Conservation (phyloP, 2,888 invertebrate genomes). For the Luffia ferchaultella region DNA sequence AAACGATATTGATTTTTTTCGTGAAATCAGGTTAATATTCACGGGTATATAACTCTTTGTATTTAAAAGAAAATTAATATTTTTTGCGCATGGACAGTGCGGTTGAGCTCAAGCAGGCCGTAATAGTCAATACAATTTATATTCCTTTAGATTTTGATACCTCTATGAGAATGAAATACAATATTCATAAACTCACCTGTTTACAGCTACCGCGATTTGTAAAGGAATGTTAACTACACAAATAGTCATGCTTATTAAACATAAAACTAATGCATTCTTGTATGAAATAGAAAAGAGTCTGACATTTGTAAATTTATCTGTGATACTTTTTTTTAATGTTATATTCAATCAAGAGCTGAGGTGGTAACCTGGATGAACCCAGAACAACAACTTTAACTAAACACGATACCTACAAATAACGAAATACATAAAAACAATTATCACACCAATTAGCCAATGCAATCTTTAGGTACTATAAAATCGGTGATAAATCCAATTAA, state of each 20-base stretch:
- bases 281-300: constrained; percentile 28
- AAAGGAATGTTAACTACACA: constrained; percentile 24
- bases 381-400: constrained; percentile 53
- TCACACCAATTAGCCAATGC: constrained; percentile 54
- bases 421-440: constrained; percentile 41
- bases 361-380: constrained; percentile 58
- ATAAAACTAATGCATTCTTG: constrained; percentile 44
- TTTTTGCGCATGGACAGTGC: too few relatives aligned
- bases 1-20: too few relatives aligned
- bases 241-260: constrained; percentile 51
- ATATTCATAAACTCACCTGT: not conserved
- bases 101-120: too few relatives aligned
- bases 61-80: too few relatives aligned
- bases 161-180: too few relatives aligned
- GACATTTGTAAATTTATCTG: constrained; percentile 61
- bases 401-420: constrained; percentile 50
- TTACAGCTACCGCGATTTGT: not conserved
- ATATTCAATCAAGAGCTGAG: constrained; percentile 34
- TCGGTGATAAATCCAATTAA: constrained; percentile 38
- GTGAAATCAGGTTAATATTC: too few relatives aligned
- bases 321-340: constrained; percentile 29
- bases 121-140: too few relatives aligned
- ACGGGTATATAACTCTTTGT: too few relatives aligned
- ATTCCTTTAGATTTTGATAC: too few relatives aligned
- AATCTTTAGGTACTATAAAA: constrained; percentile 30